phyloP scores from a whole-genome alignment of 2,797 vertebrate genomes.

The Takifugu ocellatus region DNA sequence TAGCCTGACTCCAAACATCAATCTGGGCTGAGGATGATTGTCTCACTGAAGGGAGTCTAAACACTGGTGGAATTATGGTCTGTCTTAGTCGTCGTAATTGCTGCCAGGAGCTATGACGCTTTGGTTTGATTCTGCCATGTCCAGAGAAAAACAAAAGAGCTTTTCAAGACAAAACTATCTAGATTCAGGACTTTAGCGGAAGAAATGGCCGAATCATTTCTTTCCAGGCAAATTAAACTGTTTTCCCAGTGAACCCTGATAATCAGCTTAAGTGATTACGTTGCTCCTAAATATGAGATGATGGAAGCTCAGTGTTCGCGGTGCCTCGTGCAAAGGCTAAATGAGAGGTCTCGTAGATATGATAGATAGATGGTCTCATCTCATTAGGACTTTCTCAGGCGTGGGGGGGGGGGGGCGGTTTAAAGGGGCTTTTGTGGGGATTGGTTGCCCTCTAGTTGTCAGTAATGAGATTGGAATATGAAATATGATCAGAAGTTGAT shows the following conservation, averaged over 20 bases:
- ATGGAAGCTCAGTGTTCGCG: constrained; percentile 61
- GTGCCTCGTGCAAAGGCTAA: constrained; percentile 51
- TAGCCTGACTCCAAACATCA: constrained; percentile 46
- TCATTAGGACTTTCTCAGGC: constrained; percentile 43
- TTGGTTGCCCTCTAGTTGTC: constrained; percentile 84
- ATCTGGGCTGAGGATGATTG: constrained; percentile 52
- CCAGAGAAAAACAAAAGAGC: constrained; percentile 37
- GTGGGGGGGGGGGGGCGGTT: constrained; percentile 20
- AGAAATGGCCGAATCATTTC: constrained; percentile 63
- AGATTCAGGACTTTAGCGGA: constrained; percentile 70
- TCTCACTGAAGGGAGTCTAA: constrained; percentile 62
- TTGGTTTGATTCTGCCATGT: constrained; percentile 46
- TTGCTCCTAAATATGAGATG: constrained; percentile 68
- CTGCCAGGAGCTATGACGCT: constrained; percentile 47
- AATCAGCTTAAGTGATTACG: constrained; percentile 75
- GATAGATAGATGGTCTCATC: constrained; percentile 57
- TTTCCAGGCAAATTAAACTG: constrained; percentile 71
- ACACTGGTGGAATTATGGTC: constrained; percentile 63
- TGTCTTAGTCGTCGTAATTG: constrained; percentile 45
- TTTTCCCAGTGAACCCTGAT: constrained; percentile 69
- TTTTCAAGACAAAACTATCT: constrained; percentile 65
- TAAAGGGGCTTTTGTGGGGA: constrained; percentile 59
- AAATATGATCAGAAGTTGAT: constrained; percentile 11
- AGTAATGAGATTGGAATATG: constrained; percentile 58
- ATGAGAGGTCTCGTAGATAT: constrained; percentile 36